Base-by-base conservation (phyloP, 2,888 invertebrate species). In the Opisthograptis luteolata region DNA sequence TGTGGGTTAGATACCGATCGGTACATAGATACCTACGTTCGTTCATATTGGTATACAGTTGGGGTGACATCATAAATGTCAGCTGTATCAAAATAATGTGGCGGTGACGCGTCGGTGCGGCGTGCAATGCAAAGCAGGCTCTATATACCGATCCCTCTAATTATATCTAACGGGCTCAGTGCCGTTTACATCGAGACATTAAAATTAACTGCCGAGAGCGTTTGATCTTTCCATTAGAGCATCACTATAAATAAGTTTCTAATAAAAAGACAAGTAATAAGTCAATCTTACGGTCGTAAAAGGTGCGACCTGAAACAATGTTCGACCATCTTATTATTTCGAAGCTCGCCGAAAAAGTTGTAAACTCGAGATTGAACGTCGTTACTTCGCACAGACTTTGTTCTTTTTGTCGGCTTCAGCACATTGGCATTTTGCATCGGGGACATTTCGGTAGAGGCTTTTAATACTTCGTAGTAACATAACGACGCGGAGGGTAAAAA, bases 181-280 rank as follows among this genome's bases (percentile, higher is more conserved):
- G 75, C 76, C 81, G 81, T 81, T 82, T 82, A 84, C 86, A 87
- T 80, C 69, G 83, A 83, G 87, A 87, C 88, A 88, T 88, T 87
- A 89, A 90, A 88, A 88, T 88, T 87, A 88, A 88, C 87, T 85
- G 79, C 80, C 73, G 76, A 73, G 68, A 70, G 73, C 87, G 79
- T 90, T 89, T 90, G 89, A 90, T 90, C 89, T 90, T 89, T 88
- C 87, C 88, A 88, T 88, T 88, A 89, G 83, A 76, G 76, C 78
- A 78, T 66, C 66, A 68, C 85, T 87, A 82, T 87, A 87, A 85
- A 88, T 86, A 86, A 70, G 73, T 70, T 73, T 75, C 72, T 73
- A 78, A 78, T 79, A 83, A 84, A 86, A 85, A 77, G 66, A 77
- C 66, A 72, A 67, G 77, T 79, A 78, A 81, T 84, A 80, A 84